phyloP scores from a whole-genome alignment of 2,888 invertebrate genomes.

The Chalcis sispes region DNA sequence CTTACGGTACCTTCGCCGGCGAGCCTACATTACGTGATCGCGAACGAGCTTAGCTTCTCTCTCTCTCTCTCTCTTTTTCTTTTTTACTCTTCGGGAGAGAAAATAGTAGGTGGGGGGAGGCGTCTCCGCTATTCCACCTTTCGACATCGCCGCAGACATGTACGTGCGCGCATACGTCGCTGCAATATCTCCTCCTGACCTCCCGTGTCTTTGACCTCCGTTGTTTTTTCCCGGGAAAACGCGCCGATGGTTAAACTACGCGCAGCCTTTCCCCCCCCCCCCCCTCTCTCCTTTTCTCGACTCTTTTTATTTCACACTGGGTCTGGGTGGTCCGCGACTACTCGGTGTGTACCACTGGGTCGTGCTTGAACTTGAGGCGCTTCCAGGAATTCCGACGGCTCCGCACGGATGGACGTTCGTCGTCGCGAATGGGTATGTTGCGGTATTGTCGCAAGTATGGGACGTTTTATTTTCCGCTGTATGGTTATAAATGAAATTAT shows the following conservation, averaged over 20 bases:
- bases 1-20: constrained; percentile 74
- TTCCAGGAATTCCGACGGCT: constrained; percentile 20
- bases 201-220: constrained; percentile 56
- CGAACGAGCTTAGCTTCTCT: constrained; percentile 56
- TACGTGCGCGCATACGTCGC: not conserved
- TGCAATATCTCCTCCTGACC: constrained; percentile 16
- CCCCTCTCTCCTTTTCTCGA: not conserved
- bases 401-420: not conserved
- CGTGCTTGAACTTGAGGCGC: constrained; percentile 33
- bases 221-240: constrained; percentile 14
- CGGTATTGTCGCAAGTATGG: not conserved
- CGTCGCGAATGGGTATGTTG: not conserved
- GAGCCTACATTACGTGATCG: constrained; percentile 75
- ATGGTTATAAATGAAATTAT: not conserved
- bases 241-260: not conserved
- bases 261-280: not conserved
- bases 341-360: too few relatives aligned
- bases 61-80: constrained; percentile 10
- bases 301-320: not conserved
- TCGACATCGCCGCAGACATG: constrained; percentile 30
- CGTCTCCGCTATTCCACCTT: constrained; percentile 54
- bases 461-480: not conserved
- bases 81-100: not conserved
- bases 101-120: not conserved
- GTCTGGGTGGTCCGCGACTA: not conserved